Evolutionary conservation across 2,888 invertebrate species (phyloP).

Genomic region (Agapostemon virescens): DNA sequence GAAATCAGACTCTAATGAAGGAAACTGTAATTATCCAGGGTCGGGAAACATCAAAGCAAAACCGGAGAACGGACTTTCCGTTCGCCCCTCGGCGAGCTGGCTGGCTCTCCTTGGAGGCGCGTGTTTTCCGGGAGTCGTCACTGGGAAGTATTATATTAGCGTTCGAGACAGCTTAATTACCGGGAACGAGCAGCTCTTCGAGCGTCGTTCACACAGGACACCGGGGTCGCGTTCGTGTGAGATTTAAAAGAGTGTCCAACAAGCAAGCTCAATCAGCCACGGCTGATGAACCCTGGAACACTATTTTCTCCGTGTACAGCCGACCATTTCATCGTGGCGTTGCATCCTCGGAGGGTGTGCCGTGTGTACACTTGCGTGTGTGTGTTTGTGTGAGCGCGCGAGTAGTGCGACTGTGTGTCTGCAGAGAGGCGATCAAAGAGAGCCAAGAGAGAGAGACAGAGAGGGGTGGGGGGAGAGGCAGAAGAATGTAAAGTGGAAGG

Average conservation of each 20-base stretch:
- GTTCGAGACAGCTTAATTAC: conserved; percentile 12
- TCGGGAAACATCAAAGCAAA: not conserved
- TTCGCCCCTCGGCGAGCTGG: not conserved
- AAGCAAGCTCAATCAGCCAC: conserved; percentile 55
- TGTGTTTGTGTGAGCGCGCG: not conserved
- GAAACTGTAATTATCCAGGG: not conserved
- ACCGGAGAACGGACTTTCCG: not conserved
- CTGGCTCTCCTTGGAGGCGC: not conserved
- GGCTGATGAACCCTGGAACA: conserved; percentile 59
- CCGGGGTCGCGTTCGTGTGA: not conserved
- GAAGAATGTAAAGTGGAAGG: not conserved
- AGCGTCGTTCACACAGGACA: not conserved
- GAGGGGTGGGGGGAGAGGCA: too few relatives aligned
- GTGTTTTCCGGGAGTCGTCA: not conserved
- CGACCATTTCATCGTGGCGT: conserved; percentile 29
- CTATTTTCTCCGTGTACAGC: conserved; percentile 21
- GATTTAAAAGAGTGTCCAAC: conserved; percentile 44
- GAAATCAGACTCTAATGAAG: not conserved
- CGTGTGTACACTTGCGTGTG: not conserved
- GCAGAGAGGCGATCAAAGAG: conserved; percentile 41
- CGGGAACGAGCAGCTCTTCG: not conserved
- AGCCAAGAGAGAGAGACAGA: not conserved
- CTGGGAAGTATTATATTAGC: not conserved
- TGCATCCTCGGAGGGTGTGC: conserved; percentile 2
- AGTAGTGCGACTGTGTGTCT: conserved; percentile 1